A percentile compares a stretch with the other conserved stretches of the same genome.
Conservation (phyloP, 2,113 vertebrate genomes). For the Otocyon megalotis region DNA sequence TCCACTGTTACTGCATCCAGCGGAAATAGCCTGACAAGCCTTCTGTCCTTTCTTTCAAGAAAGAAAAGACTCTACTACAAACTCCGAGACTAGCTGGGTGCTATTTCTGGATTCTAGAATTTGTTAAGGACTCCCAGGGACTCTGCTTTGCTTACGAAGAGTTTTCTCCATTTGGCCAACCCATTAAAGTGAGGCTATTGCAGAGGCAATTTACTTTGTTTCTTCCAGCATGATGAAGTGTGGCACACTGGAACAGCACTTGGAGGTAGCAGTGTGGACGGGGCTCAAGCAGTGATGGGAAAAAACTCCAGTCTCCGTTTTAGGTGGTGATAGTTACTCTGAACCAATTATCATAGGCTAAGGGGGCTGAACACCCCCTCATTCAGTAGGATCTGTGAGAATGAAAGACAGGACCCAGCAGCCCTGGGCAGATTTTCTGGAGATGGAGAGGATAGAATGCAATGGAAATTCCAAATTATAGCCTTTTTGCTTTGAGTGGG, state of each 20-base stretch:
- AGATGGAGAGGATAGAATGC: background rate
- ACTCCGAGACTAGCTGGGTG: background rate
- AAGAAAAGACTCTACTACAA: background rate
- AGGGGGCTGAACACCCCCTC: background rate
- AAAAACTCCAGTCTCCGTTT: background rate
- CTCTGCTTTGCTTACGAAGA: background rate
- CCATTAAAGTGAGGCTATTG: background rate
- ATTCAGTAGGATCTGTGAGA: background rate
- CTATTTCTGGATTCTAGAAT: background rate
- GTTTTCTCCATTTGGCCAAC: background rate
- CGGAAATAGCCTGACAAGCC: background rate
- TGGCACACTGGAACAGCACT: background rate
- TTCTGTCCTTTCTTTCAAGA: background rate
- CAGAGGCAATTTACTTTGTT: background rate
- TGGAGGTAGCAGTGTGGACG: no score
- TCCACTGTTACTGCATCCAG: background rate
- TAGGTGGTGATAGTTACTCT: background rate
- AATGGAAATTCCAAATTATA: background rate
- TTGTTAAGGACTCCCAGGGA: background rate
- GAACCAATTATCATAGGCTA: background rate
- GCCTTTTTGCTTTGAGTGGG: background rate
- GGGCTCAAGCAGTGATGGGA: background rate
- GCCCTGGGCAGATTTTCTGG: background rate
- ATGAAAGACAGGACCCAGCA: background rate
- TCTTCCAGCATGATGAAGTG: background rate